Percentiles rank a stretch among this genome's conserved stretches.
Evolutionary conservation across 2,113 vertebrate species (phyloP).

Genomic region (Arizona elegans): DNA sequence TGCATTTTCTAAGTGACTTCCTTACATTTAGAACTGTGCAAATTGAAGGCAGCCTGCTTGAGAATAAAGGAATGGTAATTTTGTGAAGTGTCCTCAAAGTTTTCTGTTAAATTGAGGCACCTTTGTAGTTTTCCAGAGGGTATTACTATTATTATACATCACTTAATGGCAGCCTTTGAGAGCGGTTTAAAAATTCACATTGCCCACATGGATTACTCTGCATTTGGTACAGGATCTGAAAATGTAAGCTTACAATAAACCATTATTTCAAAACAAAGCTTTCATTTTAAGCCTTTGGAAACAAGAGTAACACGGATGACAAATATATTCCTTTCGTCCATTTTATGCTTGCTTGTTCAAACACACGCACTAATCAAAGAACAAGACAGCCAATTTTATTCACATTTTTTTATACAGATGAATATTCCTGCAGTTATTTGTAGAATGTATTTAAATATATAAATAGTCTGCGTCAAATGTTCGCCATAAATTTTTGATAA

Average conservation of each 20-base stretch:
- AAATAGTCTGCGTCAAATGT: slow-evolving; percentile 61
- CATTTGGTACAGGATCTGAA: slow-evolving; percentile 84
- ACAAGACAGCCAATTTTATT: slow-evolving; percentile 74
- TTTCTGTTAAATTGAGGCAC: slow-evolving; percentile 60
- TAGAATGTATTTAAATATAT: slow-evolving; percentile 64
- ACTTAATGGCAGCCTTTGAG: slow-evolving; percentile 78
- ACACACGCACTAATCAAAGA: slow-evolving; percentile 68
- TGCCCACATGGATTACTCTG: slow-evolving; percentile 86
- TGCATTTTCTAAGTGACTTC: slow-evolving; percentile 55
- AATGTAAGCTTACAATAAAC: slow-evolving; percentile 83
- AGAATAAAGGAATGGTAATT: slow-evolving; percentile 75
- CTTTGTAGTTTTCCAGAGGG: slow-evolving; percentile 66
- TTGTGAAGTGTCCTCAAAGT: slow-evolving; percentile 63
- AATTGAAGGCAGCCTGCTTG: slow-evolving; percentile 66
- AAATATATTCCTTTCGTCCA: slow-evolving; percentile 69
- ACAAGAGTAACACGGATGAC: slow-evolving; percentile 82
- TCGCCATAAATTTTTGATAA: slow-evolving; percentile 65
- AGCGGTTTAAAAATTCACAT: slow-evolving; percentile 86
- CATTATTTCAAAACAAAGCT: slow-evolving; percentile 86
- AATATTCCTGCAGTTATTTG: slow-evolving; percentile 66
- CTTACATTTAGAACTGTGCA: slow-evolving; percentile 63
- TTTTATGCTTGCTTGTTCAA: not conserved
- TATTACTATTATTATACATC: slow-evolving; percentile 76
- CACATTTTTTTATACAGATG: slow-evolving; percentile 77
- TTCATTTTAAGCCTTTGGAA: slow-evolving; percentile 86